Evolutionary conservation across 2,113 vertebrate species (phyloP), one percentile per base, ranked within the genome.

Genomic region (Paratilapia polleni): DNA sequence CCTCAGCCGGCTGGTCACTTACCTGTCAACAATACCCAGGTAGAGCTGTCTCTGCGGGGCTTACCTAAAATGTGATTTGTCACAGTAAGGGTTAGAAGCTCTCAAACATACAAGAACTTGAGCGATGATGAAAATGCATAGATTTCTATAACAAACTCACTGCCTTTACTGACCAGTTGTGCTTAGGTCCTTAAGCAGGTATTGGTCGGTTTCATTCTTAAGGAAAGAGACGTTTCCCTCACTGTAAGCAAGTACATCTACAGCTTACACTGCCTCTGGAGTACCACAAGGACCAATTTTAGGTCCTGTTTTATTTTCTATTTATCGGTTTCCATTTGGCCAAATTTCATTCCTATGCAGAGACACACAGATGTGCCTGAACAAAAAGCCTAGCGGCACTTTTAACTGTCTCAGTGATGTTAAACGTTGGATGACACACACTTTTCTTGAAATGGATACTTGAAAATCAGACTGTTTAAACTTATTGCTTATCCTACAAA

Each of bases 1-100:
- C 94, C 96, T 99, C 85, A 96, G 98, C 91, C 97, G 97, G 93
- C 95, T 99, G 82, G 98, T 99, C 91, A 98, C 97, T 26, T 99
- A 99, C 95, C 96, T 99, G 95, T 97, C 98, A 61, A 99, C 97
- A 0, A 96, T 99, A 90, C 98, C 98, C 93, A 99, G 97, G 97
- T 97, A 87, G 11, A 52, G 13, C 49, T 62, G 19, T 12, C 4
- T 34, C n/a, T 70, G 24, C 64, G 28, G 64, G 20, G 64, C 15
- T 70, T 70, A 20, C 66, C 43, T 70, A 70, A 28, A 28, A 31
- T 31, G 28, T 31, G 28, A 31, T 31, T 31, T 31, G 4, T 31
- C 28, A 31, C 28, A 31, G 28, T 31, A 4, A 31, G 28, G 4
- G 28, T 31, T 31, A 31, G 28, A 31, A 31, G 4, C 28, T 31